Evolutionary conservation across 2,888 invertebrate genomes (phyloP).

Genomic region (Hofmannophila pseudospretella): DNA sequence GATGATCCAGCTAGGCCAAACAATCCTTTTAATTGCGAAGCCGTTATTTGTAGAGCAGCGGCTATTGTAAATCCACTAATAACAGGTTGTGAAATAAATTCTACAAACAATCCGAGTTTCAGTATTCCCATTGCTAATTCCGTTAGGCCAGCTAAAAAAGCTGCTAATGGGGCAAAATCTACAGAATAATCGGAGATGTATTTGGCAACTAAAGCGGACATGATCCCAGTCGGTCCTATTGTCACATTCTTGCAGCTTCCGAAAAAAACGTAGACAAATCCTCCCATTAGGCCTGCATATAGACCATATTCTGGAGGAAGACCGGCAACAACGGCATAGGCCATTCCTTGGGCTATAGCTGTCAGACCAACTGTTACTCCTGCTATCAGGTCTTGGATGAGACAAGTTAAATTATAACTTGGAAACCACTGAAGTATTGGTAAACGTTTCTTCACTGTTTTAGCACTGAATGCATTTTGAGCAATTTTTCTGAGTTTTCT

Average conservation of each 20-base stretch:
- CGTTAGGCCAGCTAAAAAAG: conserved; percentile 85
- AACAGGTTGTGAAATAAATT: conserved; percentile 91
- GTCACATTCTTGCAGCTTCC: conserved; percentile 89
- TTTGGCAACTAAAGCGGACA: conserved; percentile 88
- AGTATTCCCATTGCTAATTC: conserved; percentile 84
- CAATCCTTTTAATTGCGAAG: conserved; percentile 80
- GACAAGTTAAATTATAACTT: conserved; percentile 79
- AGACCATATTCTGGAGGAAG: conserved; percentile 87
- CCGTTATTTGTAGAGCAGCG: conserved; percentile 70
- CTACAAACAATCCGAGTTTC: conserved; percentile 87
- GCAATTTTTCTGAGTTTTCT: too few relatives aligned
- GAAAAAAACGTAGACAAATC: conserved; percentile 91
- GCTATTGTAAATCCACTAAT: conserved; percentile 91
- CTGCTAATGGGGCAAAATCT: conserved; percentile 84
- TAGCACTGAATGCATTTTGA: conserved; percentile 38
- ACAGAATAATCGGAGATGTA: conserved; percentile 80
- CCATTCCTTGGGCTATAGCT: conserved; percentile 90
- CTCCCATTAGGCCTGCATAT: conserved; percentile 93
- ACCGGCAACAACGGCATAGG: conserved; percentile 88
- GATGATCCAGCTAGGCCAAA: conserved; percentile 80
- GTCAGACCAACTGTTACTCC: conserved; percentile 90
- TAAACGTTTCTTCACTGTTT: conserved; percentile 71
- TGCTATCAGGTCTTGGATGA: conserved; percentile 89
- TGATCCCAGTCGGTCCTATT: conserved; percentile 92
- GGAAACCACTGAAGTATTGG: conserved; percentile 87